Conservation (phyloP, 2,797 vertebrate genomes). For the Apogon talboti region DNA sequence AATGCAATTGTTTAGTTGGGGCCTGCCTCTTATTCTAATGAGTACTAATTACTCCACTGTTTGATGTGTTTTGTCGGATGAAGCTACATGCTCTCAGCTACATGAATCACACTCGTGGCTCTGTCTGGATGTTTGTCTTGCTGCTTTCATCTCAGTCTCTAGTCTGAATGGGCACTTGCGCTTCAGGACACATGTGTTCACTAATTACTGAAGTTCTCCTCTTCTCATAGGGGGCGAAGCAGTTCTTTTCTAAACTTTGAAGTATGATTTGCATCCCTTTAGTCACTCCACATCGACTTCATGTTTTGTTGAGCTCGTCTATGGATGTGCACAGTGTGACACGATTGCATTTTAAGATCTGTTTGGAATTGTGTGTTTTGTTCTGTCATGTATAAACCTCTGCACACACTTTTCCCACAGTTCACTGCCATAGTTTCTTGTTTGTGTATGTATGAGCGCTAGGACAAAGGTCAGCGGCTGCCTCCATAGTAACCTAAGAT, state of each 20-base stretch:
- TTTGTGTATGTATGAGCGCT: constrained; percentile 10
- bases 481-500: constrained; percentile 2
- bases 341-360: constrained; percentile 7
- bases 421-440: neutral
- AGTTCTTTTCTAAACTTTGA: constrained; percentile 18
- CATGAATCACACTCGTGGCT: constrained; percentile 67
- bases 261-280: constrained; percentile 25
- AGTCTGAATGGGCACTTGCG: constrained; percentile 63
- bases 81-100: constrained; percentile 53
- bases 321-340: constrained; percentile 26
- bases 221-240: constrained; percentile 52
- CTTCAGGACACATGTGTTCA: constrained; percentile 52
- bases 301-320: neutral
- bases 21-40: constrained; percentile 79
- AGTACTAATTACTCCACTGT: constrained; percentile 78
- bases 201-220: constrained; percentile 66
- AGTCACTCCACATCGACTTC: constrained; percentile 22
- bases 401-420: neutral
- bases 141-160: constrained; percentile 65
- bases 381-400: constrained; percentile 1
- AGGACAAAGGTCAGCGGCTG: constrained; percentile 18
- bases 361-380: constrained; percentile 25
- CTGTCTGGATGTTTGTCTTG: constrained; percentile 52
- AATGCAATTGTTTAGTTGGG: constrained; percentile 71
- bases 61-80: constrained; percentile 71